Evolutionary conservation across 2,888 invertebrate species (phyloP), one percentile per base, ranked within the genome.

Genomic region (Caenorhabditis japonica): DNA sequence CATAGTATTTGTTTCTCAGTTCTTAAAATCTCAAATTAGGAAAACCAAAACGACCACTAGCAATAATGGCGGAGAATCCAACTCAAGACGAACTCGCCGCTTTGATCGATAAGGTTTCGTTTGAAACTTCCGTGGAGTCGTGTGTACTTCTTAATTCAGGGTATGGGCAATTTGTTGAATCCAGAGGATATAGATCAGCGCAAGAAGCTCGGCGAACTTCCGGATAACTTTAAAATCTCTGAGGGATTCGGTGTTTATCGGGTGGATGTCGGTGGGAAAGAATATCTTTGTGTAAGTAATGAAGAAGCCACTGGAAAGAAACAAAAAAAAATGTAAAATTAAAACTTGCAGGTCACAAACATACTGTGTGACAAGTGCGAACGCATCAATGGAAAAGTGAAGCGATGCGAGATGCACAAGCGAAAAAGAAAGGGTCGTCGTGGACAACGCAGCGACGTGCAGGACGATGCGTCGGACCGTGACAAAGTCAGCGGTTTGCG

Each of bases 181-280:
- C 17, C 30, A 5, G 60, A 23, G 1, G 49, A 60, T 13, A 21
- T 60, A 5, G 49, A 17, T 4, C 30, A 36, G 5, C 15, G 39
- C 17, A 38, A 39, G 21, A 60, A 47, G 30, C 1, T 8, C 10
- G 60, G 39, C n/a, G 60, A 60, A 10, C 25, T 60, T 10, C 60
- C 60, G 21, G 51, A 33, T 5, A 58, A 58, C 23, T 49, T 60
- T 23, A n/a, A 38, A 17, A 5, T 60, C 3, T n/a, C 17, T 2
- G 23, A 43, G 2, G 60, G 60, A 7, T 49, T 60, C 34, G 60
- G 60, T n/a, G 60, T 60, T 17, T 60, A 49, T 30, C 30, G 19
- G 2, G 17, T 60, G 4, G 33, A 25, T 5, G 25, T 34, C 8
- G 60, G 25, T 39, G 47, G 47, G 8, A 41, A 49, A 4, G 60